Conservation (phyloP, 2,113 vertebrate genomes). For the Castor canadensis region DNA sequence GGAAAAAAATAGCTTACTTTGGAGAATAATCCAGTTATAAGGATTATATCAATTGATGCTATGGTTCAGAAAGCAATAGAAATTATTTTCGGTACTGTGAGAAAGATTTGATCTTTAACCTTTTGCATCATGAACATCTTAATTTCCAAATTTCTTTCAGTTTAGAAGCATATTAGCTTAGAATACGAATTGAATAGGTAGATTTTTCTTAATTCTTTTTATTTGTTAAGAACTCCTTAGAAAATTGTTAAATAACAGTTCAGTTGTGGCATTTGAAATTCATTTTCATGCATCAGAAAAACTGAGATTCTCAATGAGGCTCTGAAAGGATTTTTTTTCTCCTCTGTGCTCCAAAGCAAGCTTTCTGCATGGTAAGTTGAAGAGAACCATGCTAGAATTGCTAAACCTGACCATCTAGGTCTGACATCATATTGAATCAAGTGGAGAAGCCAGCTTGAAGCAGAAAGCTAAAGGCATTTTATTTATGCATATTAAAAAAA, state of each 20-base stretch:
- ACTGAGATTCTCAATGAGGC: background rate
- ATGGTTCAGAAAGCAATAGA: slow-evolving; percentile 20
- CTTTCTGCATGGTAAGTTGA: background rate
- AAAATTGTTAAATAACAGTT: background rate
- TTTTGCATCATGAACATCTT: background rate
- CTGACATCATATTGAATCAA: background rate
- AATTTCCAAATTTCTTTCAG: background rate
- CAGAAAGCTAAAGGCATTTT: background rate
- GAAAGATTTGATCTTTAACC: background rate
- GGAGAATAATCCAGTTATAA: background rate
- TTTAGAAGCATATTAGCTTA: background rate
- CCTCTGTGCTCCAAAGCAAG: background rate
- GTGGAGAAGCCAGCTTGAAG: slow-evolving; percentile 49
- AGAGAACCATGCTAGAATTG: background rate
- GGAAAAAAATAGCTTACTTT: slow-evolving; percentile 42
- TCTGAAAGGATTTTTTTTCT: background rate
- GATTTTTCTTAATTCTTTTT: background rate
- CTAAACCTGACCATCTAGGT: background rate
- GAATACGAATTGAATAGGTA: background rate
- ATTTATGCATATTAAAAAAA: slow-evolving; percentile 21
- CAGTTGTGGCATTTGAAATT: slow-evolving; percentile 28
- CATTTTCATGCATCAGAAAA: slow-evolving; percentile 61
- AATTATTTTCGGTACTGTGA: background rate
- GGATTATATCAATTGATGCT: background rate
- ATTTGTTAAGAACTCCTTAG: background rate